Evolutionary conservation across 2,113 vertebrate species (phyloP).

Genomic region (Dryoscopus gambensis): DNA sequence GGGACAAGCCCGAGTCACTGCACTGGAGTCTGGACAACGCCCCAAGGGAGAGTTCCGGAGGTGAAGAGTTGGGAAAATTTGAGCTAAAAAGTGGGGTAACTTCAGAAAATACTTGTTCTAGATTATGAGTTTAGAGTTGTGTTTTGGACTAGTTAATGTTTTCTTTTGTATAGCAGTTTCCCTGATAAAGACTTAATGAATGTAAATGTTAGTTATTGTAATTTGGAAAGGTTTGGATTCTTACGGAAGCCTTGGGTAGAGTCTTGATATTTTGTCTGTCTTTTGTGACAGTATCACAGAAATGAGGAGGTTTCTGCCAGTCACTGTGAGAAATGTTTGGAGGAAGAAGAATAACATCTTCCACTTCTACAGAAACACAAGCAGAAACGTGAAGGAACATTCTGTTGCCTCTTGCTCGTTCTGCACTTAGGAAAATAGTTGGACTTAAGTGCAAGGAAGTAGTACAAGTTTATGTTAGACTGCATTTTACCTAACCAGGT

Average conservation of each 20-base stretch:
- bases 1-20: not conserved
- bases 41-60: not conserved
- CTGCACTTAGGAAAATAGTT: not conserved
- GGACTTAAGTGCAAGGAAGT: not conserved
- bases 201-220: not conserved
- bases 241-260: not conserved
- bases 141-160: not conserved
- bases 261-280: not conserved
- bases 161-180: not conserved
- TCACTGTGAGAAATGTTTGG: not conserved
- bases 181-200: not conserved
- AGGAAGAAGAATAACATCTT: not conserved
- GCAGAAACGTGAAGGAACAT: not conserved
- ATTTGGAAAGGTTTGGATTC: not conserved
- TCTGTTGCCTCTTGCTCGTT: not conserved
- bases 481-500: not conserved
- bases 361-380: not conserved
- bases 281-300: not conserved
- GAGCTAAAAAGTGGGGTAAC: not conserved
- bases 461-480: not conserved
- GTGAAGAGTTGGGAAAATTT: not conserved
- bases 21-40: not conserved
- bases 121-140: not conserved
- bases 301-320: not conserved
- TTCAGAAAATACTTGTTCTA: not conserved